Conservation (phyloP, 2,797 vertebrate species). For the Carcharodon carcharias region DNA sequence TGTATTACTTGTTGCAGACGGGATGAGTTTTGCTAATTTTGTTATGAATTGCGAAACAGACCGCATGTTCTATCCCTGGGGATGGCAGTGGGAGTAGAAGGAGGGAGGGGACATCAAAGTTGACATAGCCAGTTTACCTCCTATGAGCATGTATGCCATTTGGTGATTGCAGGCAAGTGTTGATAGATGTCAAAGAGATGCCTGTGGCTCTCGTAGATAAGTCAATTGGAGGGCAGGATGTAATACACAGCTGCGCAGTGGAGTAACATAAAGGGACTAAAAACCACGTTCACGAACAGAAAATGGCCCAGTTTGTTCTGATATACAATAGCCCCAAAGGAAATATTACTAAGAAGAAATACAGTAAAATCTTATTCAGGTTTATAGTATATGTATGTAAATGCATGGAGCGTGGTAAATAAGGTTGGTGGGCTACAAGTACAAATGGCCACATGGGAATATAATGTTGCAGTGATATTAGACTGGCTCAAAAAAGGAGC, state of each 20-base stretch:
- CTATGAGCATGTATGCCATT: slow-evolving; percentile 19
- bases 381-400: too few relatives aligned
- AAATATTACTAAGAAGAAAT: not conserved
- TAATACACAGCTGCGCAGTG: not conserved
- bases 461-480: too few relatives aligned
- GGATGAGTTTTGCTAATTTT: not conserved
- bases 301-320: slow-evolving; percentile 1
- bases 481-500: too few relatives aligned
- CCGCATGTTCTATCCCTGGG: not conserved
- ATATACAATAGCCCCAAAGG: not conserved
- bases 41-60: not conserved
- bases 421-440: too few relatives aligned
- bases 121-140: not conserved
- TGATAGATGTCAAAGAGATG: not conserved
- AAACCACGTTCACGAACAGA: not conserved
- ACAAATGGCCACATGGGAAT: too few relatives aligned
- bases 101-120: not conserved
- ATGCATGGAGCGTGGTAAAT: too few relatives aligned
- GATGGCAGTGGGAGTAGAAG: not conserved
- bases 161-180: not conserved
- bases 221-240: not conserved
- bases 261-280: not conserved
- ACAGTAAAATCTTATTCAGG: too few relatives aligned
- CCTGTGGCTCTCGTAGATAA: not conserved
- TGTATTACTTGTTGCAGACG: not conserved